A percentile compares a stretch with the other conserved stretches of the same genome.
phyloP scores from a whole-genome alignment of 1,140 invertebrate genomes.

The Bombus terrestris region DNA sequence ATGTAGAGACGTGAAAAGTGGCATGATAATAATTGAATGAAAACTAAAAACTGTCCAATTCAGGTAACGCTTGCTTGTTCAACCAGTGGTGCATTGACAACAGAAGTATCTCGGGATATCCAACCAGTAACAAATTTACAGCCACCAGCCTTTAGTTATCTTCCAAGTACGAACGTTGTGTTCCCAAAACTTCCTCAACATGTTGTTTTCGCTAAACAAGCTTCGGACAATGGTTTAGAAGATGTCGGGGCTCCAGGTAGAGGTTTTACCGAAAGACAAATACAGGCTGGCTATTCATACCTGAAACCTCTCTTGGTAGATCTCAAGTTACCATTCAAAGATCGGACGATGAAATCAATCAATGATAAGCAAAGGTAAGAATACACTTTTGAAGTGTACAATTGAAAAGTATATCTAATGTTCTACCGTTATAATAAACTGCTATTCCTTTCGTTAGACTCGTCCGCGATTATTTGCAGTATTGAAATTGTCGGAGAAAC shows the following conservation, averaged over 20 bases:
- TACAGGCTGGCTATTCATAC: conserved; percentile 24
- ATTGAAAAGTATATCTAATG: neutral
- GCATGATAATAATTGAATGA: neutral
- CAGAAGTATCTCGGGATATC: conserved; percentile 23
- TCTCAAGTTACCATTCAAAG: conserved; percentile 4
- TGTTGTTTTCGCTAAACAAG: conserved; percentile 37
- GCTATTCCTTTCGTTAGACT: neutral
- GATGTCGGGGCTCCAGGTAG: neutral
- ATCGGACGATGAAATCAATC: conserved; percentile 22
- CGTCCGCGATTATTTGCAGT: too few relatives aligned
- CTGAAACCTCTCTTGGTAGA: conserved; percentile 30
- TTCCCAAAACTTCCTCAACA: conserved; percentile 41
- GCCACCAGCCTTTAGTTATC: conserved; percentile 35
- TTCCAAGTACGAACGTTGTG: conserved; percentile 5
- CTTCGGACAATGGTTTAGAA: conserved; percentile 7
- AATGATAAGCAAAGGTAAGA: conserved; percentile 29
- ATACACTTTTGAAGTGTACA: neutral
- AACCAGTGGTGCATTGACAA: conserved; percentile 41
- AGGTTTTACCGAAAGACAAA: neutral
- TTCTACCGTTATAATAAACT: neutral
- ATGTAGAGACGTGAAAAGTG: too few relatives aligned
- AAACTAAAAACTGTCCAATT: conserved; percentile 22
- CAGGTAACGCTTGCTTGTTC: conserved; percentile 43
- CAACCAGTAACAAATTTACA: conserved; percentile 17
- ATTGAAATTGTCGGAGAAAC: neutral